These are phyloP conservation scores for Shargacucullia verbasci DNA, from an alignment of 2,888 invertebrate genomes.

Conservation along the genomic window DNA sequence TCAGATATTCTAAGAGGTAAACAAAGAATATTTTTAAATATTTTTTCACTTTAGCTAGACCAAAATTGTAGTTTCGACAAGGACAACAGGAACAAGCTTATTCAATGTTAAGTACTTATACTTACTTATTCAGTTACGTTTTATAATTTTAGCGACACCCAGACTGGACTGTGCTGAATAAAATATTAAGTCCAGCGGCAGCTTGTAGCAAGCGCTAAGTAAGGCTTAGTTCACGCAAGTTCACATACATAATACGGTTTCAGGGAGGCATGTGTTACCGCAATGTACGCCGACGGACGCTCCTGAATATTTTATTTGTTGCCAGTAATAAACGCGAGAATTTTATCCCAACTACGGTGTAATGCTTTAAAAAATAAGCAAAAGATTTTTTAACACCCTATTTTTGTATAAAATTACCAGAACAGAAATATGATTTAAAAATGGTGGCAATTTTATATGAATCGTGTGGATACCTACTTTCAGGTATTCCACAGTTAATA, in stretches of 20 bases:
- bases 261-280: constrained; percentile 28
- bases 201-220: constrained; percentile 23
- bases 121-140: constrained; percentile 1
- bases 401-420: no score
- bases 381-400: no score
- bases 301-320: constrained; percentile 50
- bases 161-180: constrained; percentile 20
- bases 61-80: no score
- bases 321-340: constrained; percentile 26
- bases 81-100: no score
- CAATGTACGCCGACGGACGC: constrained; percentile 32
- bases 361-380: constrained; percentile 34
- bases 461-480: no score
- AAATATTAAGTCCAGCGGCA: constrained; percentile 20
- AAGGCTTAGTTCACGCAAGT: constrained; percentile 20
- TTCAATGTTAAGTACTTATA: neutral
- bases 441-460: no score
- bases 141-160: constrained; percentile 11
- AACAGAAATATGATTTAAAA: no score
- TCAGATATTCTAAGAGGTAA: constrained; percentile 10
- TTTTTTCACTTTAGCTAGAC: no score
- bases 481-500: no score
- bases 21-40: constrained; percentile 8
- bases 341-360: constrained; percentile 14
- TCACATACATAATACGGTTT: constrained; percentile 10